Base-by-base conservation (phyloP, 2,888 invertebrate species). In the Tipula unca region DNA sequence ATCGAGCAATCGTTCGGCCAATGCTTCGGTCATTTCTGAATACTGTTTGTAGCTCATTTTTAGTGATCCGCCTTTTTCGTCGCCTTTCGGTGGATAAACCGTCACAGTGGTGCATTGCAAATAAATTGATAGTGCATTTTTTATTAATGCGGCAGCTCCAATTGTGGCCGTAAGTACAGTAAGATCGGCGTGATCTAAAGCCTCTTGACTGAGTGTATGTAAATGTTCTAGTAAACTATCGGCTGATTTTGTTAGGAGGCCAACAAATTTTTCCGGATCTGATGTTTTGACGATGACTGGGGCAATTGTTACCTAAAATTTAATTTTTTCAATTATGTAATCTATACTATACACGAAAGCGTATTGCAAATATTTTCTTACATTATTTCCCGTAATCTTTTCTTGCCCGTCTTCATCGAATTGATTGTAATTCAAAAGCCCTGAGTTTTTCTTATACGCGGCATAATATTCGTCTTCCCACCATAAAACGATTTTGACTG, bases 401-500 rank as follows among this genome's bases (percentile, higher is more conserved):
- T 48, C 48, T 17, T 85, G 85, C 29, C 85, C 90, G 39, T 91
- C 91, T 36, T 91, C 91, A 0, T 90, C 89, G 1, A 88, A 88
- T 82, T 89, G 88, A 29, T 93, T 92, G 0, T 89, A 88, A 85
- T 90, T 89, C 87, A 90, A 89, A 8, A 93, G 88, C 0, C 94
- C 94, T 0, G 94, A 94, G 35, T 92, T 92, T 88, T 92, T 94
- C 89, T 94, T 93, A 89, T 95, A 96, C 29, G 96, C 95, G 85
- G 95, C 95, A 42, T 93, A 91, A 88, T 95, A 96, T 89, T 96
- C 96, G 87, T 96, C 95, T 91, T 96, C 96, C 93, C 96, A 95
- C 96, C 96, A 96, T n/a, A 94, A 90, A 0, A 96, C 95, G 87
- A 96, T 93, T 91, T 96, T 96, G 20, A 95, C 94, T 0, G 96